Evolutionary conservation across 2,797 vertebrate species (phyloP).

Genomic region (Dicrostonyx torquatus): DNA sequence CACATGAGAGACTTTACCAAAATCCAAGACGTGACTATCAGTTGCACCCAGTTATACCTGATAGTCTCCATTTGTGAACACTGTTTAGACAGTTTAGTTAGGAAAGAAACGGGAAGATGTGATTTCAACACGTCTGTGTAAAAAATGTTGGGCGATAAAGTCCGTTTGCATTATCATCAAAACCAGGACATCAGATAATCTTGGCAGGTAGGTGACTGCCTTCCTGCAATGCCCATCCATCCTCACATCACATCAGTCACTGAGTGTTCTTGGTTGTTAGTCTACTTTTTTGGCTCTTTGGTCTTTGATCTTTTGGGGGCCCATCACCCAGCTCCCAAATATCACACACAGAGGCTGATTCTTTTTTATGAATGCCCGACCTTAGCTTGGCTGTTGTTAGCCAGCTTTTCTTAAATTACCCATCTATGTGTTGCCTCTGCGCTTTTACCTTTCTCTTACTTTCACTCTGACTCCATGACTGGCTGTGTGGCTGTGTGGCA

Average conservation of each 20-base stretch:
- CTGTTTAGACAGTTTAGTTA: not conserved
- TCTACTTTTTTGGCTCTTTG: too few relatives aligned
- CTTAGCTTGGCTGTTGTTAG: too few relatives aligned
- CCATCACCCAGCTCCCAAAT: too few relatives aligned
- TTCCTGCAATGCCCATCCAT: not conserved
- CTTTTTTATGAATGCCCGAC: too few relatives aligned
- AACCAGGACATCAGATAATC: not conserved
- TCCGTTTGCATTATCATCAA: not conserved
- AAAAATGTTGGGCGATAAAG: not conserved
- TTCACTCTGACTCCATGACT: too few relatives aligned
- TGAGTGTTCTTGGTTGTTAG: not conserved
- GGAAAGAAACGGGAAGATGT: not conserved
- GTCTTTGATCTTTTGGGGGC: too few relatives aligned
- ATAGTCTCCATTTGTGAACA: not conserved
- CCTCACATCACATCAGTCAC: not conserved
- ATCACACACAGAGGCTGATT: too few relatives aligned
- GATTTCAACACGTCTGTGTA: not conserved
- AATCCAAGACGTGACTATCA: not conserved
- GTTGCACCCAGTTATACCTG: not conserved
- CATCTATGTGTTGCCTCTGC: too few relatives aligned
- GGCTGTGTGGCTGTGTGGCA: too few relatives aligned
- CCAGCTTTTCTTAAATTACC: too few relatives aligned
- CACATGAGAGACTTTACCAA: not conserved
- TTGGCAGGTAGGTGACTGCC: not conserved
- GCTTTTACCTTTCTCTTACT: too few relatives aligned